phyloP scores from a whole-genome alignment of 1,140 invertebrate species.

The Drosophila orosa region DNA sequence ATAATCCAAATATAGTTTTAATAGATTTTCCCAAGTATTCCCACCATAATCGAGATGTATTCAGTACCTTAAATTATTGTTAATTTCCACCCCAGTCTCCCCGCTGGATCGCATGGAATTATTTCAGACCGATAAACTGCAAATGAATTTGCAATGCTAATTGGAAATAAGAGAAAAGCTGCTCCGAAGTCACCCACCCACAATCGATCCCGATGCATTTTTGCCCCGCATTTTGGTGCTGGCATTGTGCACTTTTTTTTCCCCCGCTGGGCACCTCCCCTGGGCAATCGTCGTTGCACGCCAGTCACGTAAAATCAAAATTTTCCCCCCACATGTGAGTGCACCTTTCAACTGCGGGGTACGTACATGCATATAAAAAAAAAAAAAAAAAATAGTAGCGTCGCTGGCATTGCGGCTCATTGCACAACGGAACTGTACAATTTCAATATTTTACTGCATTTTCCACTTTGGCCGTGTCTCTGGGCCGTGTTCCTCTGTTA shows the following conservation, averaged over 20 bases:
- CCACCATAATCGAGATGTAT: background rate
- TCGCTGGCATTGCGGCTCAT: slow-evolving; percentile 60
- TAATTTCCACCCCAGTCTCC: slow-evolving; percentile 4
- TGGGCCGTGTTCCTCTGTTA: slow-evolving; percentile 12
- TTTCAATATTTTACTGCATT: slow-evolving; percentile 77
- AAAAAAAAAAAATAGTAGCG: slow-evolving; percentile 4
- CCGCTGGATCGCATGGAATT: slow-evolving; percentile 5
- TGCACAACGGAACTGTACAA: slow-evolving; percentile 71
- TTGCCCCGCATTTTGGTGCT: background rate
- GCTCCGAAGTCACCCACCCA: slow-evolving; percentile 35
- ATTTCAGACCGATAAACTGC: slow-evolving; percentile 34
- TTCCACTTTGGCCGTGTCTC: slow-evolving; percentile 59
- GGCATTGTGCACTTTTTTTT: slow-evolving; percentile 5
- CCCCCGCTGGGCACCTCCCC: background rate
- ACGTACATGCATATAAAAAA: slow-evolving; percentile 1
- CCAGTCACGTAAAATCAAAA: slow-evolving; percentile 74
- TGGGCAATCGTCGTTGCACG: slow-evolving; percentile 42
- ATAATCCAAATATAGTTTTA: background rate
- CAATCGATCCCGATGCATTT: slow-evolving; percentile 16
- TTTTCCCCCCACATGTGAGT: slow-evolving; percentile 38
- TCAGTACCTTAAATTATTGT: slow-evolving; percentile 13
- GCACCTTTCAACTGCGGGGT: slow-evolving; percentile 48
- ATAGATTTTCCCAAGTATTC: background rate
- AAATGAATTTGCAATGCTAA: slow-evolving; percentile 46
- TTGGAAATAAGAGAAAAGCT: slow-evolving; percentile 47